Evolutionary conservation across 1,140 invertebrate species (phyloP), one percentile per base, ranked within the genome.

Genomic region (Lasaia peninsularis): DNA sequence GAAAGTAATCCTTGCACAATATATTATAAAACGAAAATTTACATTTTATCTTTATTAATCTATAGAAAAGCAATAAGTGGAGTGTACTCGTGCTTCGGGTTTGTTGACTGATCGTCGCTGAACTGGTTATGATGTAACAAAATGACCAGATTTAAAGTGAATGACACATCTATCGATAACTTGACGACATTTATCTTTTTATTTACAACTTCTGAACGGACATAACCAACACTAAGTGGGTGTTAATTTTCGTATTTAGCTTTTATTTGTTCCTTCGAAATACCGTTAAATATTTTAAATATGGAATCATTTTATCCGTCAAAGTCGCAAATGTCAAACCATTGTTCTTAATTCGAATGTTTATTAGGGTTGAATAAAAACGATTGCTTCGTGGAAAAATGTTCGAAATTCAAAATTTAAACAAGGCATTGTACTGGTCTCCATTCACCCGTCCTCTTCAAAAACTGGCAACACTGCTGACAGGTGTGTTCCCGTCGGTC

Each of bases 401-500:
- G 54, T 69, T 72, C 64, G 61, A 74, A 74, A 75, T 73, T 73
- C 70, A 71, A 79, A 87, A 78, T 81, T 78, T 62, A 71, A 78
- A 81, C 68, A 72, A 69, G 56, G 50, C 69, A 78, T 84, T 82
- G 77, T 84, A 58, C 40, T 33, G 53, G 62, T 72, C 76, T 58
- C 81, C 78, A 86, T 85, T 88, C 81, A 84, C 74, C 76, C 66
- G 78, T 73, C 74, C 75, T 75, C 79, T 78, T 82, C 76, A 83
- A 86, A 86, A 86, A 88, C 86, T 86, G 77, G 86, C 81, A 86
- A 85, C 83, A 83, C 82, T 75, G 78, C 79, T 84, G 81, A 86
- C 86, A 88, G 83, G 83, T 86, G 83, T 80, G 83, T 86, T 85
- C 83, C 80, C 77, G 80, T 78, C 80, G 80, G 80, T 78, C 80